Base-by-base conservation (phyloP, 2,888 invertebrate species). In the Sphaeridia pumilis region DNA sequence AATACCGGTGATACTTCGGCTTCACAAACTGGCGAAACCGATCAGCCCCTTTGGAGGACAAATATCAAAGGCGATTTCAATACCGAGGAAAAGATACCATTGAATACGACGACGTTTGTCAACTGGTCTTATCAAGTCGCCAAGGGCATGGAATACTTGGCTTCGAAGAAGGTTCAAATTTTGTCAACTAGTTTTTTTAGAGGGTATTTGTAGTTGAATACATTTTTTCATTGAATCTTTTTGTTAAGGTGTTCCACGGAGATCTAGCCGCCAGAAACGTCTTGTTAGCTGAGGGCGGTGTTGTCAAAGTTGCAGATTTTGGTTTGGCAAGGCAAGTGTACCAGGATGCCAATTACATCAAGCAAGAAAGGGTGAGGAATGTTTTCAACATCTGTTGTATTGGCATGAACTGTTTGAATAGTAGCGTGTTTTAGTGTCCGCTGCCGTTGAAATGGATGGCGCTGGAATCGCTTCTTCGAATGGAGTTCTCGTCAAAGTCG, bases 401-500 rank as follows among this genome's bases (percentile, higher is more conserved):
- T n/a, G n/a, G n/a, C n/a, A n/a, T n/a, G n/a, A n/a, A n/a, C n/a
- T n/a, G n/a, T n/a, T n/a, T n/a, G n/a, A n/a, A n/a, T n/a, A n/a
- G n/a, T n/a, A n/a, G n/a, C n/a, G n/a, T n/a, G n/a, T n/a, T n/a
- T n/a, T 27, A 48, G 48, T 48, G 41, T 17, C 48, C 48, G 3
- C 26, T 48, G 14, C 48, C 48, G 10, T 36, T 48, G 17, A 48
- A 48, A 48, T 48, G 48, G 41, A 48, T 38, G 48, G 48, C 48
- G 14, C 24, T 48, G 22, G 48, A 48, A 26, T 36, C 48, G 14
- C n/a, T 48, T 7, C 48, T 48, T 7, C 20, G 41, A 10, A 17
- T 48, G 3, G 48, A 38, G 20, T 38, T 48, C 20, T 48, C 48
- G 12, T 35, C 48, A 38, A 24, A 25, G 26, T 48, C 45, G 4